phyloP scores from a whole-genome alignment of 1,140 invertebrate genomes.

The Sycophaga agraensis region DNA sequence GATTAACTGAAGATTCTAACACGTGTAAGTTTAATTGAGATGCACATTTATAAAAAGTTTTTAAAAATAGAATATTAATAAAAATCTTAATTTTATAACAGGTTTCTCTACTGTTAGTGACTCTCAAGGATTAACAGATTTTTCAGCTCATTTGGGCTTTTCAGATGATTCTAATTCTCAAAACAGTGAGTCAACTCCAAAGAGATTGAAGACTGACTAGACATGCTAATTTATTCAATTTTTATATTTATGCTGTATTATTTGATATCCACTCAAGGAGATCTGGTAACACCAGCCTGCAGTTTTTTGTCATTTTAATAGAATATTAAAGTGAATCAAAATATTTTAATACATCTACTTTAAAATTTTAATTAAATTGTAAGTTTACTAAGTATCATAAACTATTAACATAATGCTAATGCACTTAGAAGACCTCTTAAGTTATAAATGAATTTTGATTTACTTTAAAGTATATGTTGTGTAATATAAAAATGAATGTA shows the following conservation, averaged over 20 bases:
- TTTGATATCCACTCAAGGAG: neutral
- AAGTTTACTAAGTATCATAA: too few species aligned
- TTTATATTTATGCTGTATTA: neutral
- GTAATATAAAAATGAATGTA: conserved; percentile 13
- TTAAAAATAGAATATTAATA: conserved; percentile 34
- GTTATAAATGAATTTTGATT: neutral
- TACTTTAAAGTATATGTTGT: neutral
- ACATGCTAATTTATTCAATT: neutral
- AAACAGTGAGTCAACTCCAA: conserved; percentile 76
- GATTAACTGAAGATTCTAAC: conserved; percentile 83
- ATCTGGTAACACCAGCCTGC: too few species aligned
- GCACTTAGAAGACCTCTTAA: too few species aligned
- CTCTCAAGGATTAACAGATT: conserved; percentile 82
- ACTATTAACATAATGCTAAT: too few species aligned
- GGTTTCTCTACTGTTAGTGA: conserved; percentile 89
- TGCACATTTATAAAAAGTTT: conserved; percentile 1
- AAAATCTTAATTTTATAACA: conserved; percentile 43
- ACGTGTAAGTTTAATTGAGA: conserved; percentile 68
- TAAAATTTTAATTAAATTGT: too few species aligned
- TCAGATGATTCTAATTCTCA: conserved; percentile 89
- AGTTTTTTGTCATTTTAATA: too few species aligned
- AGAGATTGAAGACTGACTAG: conserved; percentile 75
- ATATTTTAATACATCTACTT: too few species aligned
- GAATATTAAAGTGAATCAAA: too few species aligned
- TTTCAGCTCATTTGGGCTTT: conserved; percentile 80